Conservation (phyloP, 2,113 vertebrate genomes). For the Heterotilapia buettikoferi region DNA sequence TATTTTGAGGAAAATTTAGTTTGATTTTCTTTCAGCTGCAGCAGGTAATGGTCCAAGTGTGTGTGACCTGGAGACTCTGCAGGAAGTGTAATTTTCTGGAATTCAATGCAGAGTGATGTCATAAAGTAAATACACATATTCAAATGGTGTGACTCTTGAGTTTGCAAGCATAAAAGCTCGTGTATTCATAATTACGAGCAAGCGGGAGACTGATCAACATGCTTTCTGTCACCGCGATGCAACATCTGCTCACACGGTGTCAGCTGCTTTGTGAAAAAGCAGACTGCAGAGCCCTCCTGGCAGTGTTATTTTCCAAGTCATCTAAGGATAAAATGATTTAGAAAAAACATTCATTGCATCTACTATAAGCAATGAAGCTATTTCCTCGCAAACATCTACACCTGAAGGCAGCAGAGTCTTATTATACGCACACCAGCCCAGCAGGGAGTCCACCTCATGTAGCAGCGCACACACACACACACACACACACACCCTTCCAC, state of each 20-base stretch:
- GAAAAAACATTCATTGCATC: not conserved
- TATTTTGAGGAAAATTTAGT: not conserved
- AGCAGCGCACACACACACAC: not conserved
- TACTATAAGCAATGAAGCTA: not conserved
- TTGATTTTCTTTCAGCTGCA: conserved; percentile 13
- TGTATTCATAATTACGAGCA: conserved; percentile 1
- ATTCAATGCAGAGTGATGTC: not conserved
- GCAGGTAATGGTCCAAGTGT: not conserved
- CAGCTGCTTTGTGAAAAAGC: not conserved
- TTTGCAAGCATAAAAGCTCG: not conserved
- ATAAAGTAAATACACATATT: not conserved
- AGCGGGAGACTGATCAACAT: not conserved
- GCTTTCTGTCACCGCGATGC: not conserved
- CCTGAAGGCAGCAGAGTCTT: not conserved
- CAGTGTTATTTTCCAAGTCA: conserved; percentile 24
- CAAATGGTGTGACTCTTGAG: not conserved
- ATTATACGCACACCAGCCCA: not conserved
- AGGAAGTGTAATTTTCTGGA: not conserved
- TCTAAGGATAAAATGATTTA: not conserved
- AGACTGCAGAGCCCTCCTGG: not conserved
- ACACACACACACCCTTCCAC: not conserved
- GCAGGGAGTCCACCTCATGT: conserved; percentile 11
- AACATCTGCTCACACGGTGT: not conserved
- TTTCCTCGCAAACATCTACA: not conserved
- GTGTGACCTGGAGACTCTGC: not conserved